Conservation (phyloP, 1,140 invertebrate genomes). For the Drosophila malerkotliana region DNA sequence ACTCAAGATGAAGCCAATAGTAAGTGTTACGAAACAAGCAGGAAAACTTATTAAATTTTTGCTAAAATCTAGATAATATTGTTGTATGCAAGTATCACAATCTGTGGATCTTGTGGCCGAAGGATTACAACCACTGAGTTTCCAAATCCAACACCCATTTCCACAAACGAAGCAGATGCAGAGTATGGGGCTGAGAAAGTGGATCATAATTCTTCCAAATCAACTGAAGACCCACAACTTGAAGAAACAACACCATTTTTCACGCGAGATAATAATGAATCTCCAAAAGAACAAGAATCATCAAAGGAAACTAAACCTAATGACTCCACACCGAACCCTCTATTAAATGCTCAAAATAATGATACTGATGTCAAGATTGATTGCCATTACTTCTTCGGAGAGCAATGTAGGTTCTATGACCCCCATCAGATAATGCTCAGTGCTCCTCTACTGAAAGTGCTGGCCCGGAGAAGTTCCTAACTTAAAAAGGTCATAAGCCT, state of each 20-base stretch:
- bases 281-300: not conserved
- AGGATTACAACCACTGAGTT: not conserved
- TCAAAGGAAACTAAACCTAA: not conserved
- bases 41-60: not conserved
- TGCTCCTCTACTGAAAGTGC: slow-evolving; percentile 1
- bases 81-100: not conserved
- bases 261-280: too few species aligned
- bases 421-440: slow-evolving; percentile 1
- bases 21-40: not conserved
- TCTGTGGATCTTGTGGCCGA: not conserved
- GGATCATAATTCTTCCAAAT: too few species aligned
- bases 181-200: not conserved
- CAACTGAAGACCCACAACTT: not conserved
- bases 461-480: not conserved
- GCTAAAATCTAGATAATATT: not conserved
- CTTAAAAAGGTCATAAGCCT: not conserved
- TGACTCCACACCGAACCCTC: not conserved
- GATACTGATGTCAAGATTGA: not conserved
- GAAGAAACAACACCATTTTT: not conserved
- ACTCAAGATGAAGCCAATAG: not conserved
- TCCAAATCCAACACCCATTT: too few species aligned
- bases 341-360: not conserved
- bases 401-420: not conserved
- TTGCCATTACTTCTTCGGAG: not conserved
- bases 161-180: not conserved